These are phyloP conservation scores for Thamnophis sirtalis DNA, from an alignment of 2,113 vertebrate genomes.

Conservation along the genomic window DNA sequence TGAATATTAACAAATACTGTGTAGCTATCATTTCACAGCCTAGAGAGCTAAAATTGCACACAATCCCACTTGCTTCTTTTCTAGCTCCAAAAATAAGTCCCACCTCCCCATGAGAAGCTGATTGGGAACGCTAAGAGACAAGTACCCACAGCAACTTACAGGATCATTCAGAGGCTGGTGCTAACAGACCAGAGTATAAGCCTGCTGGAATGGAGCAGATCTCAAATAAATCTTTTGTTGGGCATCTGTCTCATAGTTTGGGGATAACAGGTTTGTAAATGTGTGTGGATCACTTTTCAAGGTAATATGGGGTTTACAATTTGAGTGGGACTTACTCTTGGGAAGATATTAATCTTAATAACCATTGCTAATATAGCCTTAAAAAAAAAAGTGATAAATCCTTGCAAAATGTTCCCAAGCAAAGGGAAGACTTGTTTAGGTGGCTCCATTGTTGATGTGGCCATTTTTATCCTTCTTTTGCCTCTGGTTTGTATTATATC, in stretches of 20 bases:
- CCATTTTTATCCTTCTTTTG: background rate
- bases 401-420: background rate
- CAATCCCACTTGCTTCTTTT: background rate
- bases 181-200: background rate
- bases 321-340: background rate
- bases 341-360: background rate
- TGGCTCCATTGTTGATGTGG: background rate
- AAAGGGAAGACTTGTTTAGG: background rate
- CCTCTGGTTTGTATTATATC: background rate
- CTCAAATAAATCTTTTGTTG: background rate
- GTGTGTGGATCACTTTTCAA: background rate
- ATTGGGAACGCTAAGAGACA: too few relatives aligned
- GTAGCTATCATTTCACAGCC: background rate
- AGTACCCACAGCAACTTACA: background rate
- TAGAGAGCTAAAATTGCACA: background rate
- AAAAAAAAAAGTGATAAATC: background rate
- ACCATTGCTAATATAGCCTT: background rate
- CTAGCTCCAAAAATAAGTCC: background rate
- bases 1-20: too few relatives aligned
- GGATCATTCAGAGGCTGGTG: background rate
- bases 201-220: background rate
- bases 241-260: background rate
- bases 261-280: background rate
- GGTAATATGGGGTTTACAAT: background rate
- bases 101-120: background rate